Evolutionary conservation across 2,797 vertebrate genomes (phyloP).

Genomic region (Etheostoma nigrum): DNA sequence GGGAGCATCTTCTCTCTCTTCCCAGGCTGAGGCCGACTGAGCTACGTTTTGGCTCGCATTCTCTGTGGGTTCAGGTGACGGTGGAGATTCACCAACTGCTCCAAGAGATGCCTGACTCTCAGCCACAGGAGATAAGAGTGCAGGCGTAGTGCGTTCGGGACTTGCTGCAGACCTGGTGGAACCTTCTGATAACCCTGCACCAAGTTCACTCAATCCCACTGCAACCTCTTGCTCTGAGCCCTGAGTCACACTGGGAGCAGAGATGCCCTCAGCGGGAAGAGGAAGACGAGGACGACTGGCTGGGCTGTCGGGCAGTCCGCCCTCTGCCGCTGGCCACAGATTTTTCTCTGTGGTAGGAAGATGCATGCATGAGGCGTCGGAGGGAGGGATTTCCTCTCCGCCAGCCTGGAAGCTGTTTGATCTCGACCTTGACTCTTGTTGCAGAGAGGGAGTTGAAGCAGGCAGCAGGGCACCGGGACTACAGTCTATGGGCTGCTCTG

Average conservation of each 20-base stretch:
- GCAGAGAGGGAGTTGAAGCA: constrained; percentile 23
- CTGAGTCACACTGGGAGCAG: constrained; percentile 36
- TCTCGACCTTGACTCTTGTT: constrained; percentile 36
- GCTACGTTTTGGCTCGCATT: constrained; percentile 23
- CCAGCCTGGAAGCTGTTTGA: constrained; percentile 53
- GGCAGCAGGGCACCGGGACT: constrained; percentile 28
- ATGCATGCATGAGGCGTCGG: constrained; percentile 36
- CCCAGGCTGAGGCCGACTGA: constrained; percentile 29
- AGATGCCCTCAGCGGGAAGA: constrained; percentile 28
- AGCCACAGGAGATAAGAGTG: constrained; percentile 18
- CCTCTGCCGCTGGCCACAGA: constrained; percentile 45
- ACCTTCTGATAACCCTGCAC: constrained; percentile 43
- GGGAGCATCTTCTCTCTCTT: constrained; percentile 39
- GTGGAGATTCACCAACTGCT: constrained; percentile 44
- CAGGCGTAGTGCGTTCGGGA: constrained; percentile 5
- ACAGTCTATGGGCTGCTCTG: constrained; percentile 42
- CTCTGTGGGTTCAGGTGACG: constrained; percentile 46
- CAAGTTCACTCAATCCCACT: constrained; percentile 38
- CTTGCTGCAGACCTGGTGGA: constrained; percentile 33
- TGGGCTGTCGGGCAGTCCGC: constrained; percentile 34
- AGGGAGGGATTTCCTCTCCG: constrained; percentile 47
- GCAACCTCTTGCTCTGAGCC: constrained; percentile 32
- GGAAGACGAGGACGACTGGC: constrained; percentile 12
- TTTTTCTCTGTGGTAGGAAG: constrained; percentile 31
- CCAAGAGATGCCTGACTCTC: constrained; percentile 41